A percentile compares a stretch with the other conserved stretches of the same genome.
Conservation (phyloP, 2,113 vertebrate species). For the Apeltes quadracus region DNA sequence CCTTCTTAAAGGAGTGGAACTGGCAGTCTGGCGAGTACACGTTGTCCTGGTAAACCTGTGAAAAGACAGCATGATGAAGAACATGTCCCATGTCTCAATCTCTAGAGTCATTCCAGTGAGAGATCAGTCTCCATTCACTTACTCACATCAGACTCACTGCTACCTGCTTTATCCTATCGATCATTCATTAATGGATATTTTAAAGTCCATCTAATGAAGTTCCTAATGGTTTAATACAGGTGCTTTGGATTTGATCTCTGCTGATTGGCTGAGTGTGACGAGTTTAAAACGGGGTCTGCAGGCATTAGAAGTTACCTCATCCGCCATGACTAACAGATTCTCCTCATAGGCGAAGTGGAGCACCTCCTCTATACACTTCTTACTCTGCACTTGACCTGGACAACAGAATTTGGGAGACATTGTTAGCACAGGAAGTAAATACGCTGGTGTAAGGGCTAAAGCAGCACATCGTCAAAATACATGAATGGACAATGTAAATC, state of each 20-base stretch:
- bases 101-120: not conserved
- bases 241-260: not conserved
- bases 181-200: not conserved
- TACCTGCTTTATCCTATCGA: not conserved
- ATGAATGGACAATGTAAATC: too few species aligned
- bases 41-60: slow-evolving; percentile 85
- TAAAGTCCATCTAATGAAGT: not conserved
- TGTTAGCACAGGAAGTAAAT: not conserved
- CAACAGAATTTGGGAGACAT: not conserved
- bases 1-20: slow-evolving; percentile 91
- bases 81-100: not conserved
- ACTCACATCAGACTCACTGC: not conserved
- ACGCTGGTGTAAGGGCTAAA: not conserved
- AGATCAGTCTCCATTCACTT: not conserved
- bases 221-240: too few species aligned
- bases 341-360: slow-evolving; percentile 73
- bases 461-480: not conserved
- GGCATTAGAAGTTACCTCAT: slow-evolving; percentile 78
- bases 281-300: not conserved
- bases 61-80: not conserved
- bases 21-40: slow-evolving; percentile 82
- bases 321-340: slow-evolving; percentile 81
- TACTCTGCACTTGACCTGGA: slow-evolving; percentile 79
- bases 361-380: slow-evolving; percentile 74
- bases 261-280: not conserved